These are phyloP conservation scores for Zaprionus africanus DNA, from an alignment of 1,140 invertebrate genomes.

Conservation along the genomic window DNA sequence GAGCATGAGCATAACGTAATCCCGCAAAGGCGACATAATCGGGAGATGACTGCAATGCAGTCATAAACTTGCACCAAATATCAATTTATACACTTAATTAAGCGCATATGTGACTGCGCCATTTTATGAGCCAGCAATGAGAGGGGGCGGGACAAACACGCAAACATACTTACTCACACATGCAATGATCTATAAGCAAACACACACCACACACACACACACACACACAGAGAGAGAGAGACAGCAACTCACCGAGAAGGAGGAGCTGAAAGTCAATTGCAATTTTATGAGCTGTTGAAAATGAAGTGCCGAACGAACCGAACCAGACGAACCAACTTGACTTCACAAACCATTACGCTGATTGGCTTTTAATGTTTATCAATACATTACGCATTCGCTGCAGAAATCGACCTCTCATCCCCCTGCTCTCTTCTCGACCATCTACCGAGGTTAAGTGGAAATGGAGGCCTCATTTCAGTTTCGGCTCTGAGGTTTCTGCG, in stretches of 20 bases:
- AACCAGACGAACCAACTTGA: slow-evolving; percentile 37
- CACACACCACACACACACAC: slow-evolving; percentile 2
- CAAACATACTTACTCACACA: slow-evolving; percentile 4
- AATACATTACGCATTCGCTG: slow-evolving; percentile 69
- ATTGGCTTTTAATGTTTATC: slow-evolving; percentile 82
- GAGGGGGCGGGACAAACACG: neutral
- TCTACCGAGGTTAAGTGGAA: slow-evolving; percentile 4
- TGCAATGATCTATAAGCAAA: slow-evolving; percentile 20
- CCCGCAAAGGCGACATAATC: slow-evolving; percentile 60
- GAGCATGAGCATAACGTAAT: slow-evolving; percentile 40
- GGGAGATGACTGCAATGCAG: slow-evolving; percentile 70
- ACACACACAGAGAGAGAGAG: neutral
- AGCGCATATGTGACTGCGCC: slow-evolving; percentile 79
- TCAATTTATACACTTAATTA: slow-evolving; percentile 82
- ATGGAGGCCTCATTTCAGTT: slow-evolving; percentile 26
- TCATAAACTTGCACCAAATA: slow-evolving; percentile 79
- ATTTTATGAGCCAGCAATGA: slow-evolving; percentile 50
- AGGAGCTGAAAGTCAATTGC: slow-evolving; percentile 73
- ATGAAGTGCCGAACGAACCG: slow-evolving; percentile 60
- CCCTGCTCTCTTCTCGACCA: neutral
- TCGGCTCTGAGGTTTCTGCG: slow-evolving; percentile 28
- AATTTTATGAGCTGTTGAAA: slow-evolving; percentile 82
- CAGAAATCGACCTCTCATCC: neutral
- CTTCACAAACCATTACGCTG: slow-evolving; percentile 80
- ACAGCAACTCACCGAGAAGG: slow-evolving; percentile 7